Percentiles rank a stretch among this genome's conserved stretches.
Evolutionary conservation across 2,888 invertebrate genomes (phyloP).

Genomic region (Eudasyphora cyanicolor): DNA sequence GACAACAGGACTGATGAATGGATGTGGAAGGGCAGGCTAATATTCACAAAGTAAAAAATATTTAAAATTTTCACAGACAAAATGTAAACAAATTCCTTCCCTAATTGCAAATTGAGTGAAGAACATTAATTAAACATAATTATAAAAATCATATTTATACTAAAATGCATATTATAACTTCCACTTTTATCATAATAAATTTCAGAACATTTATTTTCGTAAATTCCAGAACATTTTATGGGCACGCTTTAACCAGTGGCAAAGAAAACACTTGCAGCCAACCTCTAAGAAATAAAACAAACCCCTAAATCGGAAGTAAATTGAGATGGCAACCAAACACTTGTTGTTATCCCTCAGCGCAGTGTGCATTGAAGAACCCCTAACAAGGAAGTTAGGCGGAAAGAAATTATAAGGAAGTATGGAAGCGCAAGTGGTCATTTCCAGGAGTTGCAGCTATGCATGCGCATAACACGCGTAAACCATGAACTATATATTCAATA

Average conservation of each 20-base stretch:
- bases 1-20: too few relatives aligned
- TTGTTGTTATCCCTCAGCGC: not conserved
- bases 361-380: not conserved
- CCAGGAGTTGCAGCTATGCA: not conserved
- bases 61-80: too few relatives aligned
- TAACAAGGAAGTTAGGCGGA: not conserved
- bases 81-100: too few relatives aligned
- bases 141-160: too few relatives aligned
- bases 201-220: too few relatives aligned
- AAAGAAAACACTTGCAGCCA: not conserved
- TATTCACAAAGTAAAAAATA: too few relatives aligned
- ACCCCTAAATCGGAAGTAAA: slow-evolving; percentile 21
- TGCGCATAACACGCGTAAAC: slow-evolving; percentile 1
- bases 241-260: not conserved
- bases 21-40: too few relatives aligned
- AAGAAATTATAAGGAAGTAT: not conserved
- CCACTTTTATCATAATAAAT: not conserved
- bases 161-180: too few relatives aligned
- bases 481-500: not conserved
- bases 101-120: too few relatives aligned
- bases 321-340: not conserved
- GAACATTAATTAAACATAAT: too few relatives aligned
- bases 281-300: not conserved
- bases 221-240: not conserved
- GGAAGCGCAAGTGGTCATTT: slow-evolving; percentile 8